Evolutionary conservation across 2,797 vertebrate genomes (phyloP).

Genomic region (Eulemur mongoz): DNA sequence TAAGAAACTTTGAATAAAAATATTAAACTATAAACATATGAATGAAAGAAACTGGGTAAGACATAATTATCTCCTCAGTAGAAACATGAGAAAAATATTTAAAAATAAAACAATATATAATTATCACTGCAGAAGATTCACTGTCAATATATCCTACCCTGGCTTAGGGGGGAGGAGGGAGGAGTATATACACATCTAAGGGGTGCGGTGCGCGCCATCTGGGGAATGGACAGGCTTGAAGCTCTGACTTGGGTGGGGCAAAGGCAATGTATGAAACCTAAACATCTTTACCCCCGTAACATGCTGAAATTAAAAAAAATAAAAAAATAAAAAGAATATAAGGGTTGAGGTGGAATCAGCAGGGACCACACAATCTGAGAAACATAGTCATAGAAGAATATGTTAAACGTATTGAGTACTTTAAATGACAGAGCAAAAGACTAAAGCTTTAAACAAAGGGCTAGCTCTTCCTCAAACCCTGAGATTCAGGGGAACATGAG

Average conservation of each 20-base stretch:
- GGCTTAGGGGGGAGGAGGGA: no score
- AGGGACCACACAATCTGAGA: neutral
- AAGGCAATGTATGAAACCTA: no score
- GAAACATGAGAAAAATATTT: neutral
- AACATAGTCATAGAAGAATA: neutral
- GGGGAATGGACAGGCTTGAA: no score
- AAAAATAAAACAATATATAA: neutral
- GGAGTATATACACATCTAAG: no score
- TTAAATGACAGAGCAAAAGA: conserved; percentile 18
- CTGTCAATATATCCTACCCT: neutral
- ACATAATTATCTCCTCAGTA: neutral
- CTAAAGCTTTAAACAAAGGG: neutral
- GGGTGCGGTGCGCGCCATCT: no score
- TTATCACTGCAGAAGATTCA: neutral
- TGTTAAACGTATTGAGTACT: neutral
- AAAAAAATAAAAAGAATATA: neutral
- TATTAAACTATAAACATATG: conserved; percentile 8
- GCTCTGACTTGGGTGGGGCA: no score
- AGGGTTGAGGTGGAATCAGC: neutral
- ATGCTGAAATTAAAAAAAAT: no score
- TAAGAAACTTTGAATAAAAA: neutral
- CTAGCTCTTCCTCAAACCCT: neutral
- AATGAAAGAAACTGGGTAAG: neutral
- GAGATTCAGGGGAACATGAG: neutral
- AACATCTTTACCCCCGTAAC: no score